Percentiles rank a stretch among this genome's conserved stretches.
These are phyloP conservation scores for Aquatica leii DNA, from an alignment of 2,888 invertebrate species.

Conservation along the genomic window DNA sequence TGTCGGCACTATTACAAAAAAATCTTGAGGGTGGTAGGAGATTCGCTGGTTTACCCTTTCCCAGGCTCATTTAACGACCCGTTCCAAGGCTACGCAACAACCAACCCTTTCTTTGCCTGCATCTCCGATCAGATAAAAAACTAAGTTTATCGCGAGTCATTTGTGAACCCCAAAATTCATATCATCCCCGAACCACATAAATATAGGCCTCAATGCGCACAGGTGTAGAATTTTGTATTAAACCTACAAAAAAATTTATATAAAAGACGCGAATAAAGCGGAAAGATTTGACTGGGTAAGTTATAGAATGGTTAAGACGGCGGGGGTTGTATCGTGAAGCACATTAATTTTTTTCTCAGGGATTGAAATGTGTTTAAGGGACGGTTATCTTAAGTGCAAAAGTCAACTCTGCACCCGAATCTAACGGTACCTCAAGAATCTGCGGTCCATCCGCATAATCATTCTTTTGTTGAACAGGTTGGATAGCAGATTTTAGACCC, in stretches of 20 bases:
- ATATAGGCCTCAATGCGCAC: slow-evolving; percentile 36
- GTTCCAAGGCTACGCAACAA: slow-evolving; percentile 41
- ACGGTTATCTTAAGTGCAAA: slow-evolving; percentile 42
- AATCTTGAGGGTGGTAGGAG: slow-evolving; percentile 39
- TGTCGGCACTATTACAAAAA: slow-evolving; percentile 47
- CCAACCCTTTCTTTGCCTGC: slow-evolving; percentile 44
- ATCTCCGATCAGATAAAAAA: slow-evolving; percentile 37
- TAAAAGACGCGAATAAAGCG: slow-evolving; percentile 50
- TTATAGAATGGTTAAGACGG: slow-evolving; percentile 8
- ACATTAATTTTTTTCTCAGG: slow-evolving; percentile 34
- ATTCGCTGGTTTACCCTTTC: slow-evolving; percentile 47
- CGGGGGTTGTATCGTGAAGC: slow-evolving; percentile 25
- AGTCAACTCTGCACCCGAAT: slow-evolving; percentile 46
- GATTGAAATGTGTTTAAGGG: slow-evolving; percentile 14
- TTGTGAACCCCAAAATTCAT: slow-evolving; percentile 41
- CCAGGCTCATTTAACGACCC: slow-evolving; percentile 43
- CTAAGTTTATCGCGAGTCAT: slow-evolving; percentile 48
- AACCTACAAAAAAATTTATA: slow-evolving; percentile 38
- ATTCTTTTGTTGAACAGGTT: slow-evolving; percentile 47
- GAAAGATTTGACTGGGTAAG: slow-evolving; percentile 24
- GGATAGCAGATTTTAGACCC: slow-evolving; percentile 44
- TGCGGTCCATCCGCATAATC: slow-evolving; percentile 45
- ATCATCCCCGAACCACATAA: slow-evolving; percentile 36
- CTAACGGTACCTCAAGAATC: slow-evolving; percentile 45
- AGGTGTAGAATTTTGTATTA: slow-evolving; percentile 40